phyloP scores from a whole-genome alignment of 2,888 invertebrate species.

The Sympetrum striolatum region DNA sequence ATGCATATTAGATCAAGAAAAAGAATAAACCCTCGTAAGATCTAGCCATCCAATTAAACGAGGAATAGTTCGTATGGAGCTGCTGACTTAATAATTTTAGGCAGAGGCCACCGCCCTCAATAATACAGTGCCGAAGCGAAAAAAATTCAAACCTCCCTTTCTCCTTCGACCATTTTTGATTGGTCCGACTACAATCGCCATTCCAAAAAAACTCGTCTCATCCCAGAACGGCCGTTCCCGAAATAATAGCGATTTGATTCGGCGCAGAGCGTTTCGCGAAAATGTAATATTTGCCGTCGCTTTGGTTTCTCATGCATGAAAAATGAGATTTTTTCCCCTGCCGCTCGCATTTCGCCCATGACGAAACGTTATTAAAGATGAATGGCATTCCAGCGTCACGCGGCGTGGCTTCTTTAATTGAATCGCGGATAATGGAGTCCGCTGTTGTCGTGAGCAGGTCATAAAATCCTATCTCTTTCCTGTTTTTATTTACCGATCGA shows the following conservation, averaged over 20 bases:
- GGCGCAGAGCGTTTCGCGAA: neutral
- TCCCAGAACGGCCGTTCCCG: too few species aligned
- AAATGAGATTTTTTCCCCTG: neutral
- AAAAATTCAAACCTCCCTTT: too few species aligned
- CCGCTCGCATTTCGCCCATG: neutral
- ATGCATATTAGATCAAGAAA: too few species aligned
- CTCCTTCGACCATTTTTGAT: too few species aligned
- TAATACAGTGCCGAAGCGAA: too few species aligned
- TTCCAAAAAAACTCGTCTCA: too few species aligned
- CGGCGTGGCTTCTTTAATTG: neutral
- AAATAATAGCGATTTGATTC: neutral
- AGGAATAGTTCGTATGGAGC: too few species aligned
- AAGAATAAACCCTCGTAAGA: too few species aligned
- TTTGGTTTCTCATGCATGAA: neutral
- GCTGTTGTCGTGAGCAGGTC: neutral
- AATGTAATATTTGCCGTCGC: neutral
- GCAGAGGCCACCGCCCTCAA: too few species aligned
- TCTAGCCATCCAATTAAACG: too few species aligned
- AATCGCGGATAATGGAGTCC: neutral
- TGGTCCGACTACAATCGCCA: too few species aligned
- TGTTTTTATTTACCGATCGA: neutral
- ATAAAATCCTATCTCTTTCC: neutral
- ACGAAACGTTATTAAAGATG: neutral
- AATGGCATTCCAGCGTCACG: neutral
- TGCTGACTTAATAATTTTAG: too few species aligned